Percentiles rank a stretch among this genome's conserved stretches.
These are phyloP conservation scores for Gymnodraco acuticeps DNA, from an alignment of 2,797 vertebrate species.

Conservation along the genomic window DNA sequence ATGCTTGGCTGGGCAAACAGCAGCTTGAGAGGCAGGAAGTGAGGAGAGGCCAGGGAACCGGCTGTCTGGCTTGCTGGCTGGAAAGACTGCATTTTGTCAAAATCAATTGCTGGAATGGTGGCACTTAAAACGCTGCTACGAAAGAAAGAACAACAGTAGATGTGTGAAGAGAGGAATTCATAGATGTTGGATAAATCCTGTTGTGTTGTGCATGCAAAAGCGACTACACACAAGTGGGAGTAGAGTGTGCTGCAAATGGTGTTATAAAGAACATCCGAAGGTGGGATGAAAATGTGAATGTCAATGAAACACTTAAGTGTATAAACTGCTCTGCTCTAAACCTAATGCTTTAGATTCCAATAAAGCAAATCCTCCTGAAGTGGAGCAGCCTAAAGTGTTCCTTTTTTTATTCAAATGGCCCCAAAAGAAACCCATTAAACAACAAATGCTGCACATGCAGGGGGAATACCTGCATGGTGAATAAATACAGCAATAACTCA, in stretches of 20 bases:
- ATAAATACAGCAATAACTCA: constrained; percentile 44
- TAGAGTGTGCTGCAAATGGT: constrained; percentile 1
- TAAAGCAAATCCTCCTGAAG: constrained; percentile 2
- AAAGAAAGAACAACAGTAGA: constrained; percentile 27
- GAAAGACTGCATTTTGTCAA: constrained; percentile 57
- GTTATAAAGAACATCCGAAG: constrained; percentile 19
- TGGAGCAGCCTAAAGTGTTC: constrained; percentile 13
- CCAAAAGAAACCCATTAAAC: constrained; percentile 57
- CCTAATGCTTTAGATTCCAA: constrained; percentile 31
- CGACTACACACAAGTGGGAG: constrained; percentile 10
- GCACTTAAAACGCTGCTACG: constrained; percentile 43
- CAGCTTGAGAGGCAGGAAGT: constrained; percentile 64
- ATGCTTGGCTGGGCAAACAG: constrained; percentile 65
- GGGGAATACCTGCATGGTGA: constrained; percentile 47
- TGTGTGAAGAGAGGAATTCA: constrained; percentile 14
- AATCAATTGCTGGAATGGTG: constrained; percentile 53
- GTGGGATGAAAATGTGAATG: constrained; percentile 15
- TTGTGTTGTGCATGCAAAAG: constrained; percentile 2
- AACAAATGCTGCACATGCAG: constrained; percentile 36
- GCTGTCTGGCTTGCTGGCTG: constrained; percentile 5
- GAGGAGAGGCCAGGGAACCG: constrained; percentile 41
- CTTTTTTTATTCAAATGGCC: constrained; percentile 34
- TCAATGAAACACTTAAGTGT: constrained; percentile 25
- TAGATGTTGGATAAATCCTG: constrained; percentile 15
- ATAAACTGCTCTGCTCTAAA: constrained; percentile 37